Evolutionary conservation across 2,888 invertebrate genomes (phyloP).

Genomic region (Limulus polyphemus): DNA sequence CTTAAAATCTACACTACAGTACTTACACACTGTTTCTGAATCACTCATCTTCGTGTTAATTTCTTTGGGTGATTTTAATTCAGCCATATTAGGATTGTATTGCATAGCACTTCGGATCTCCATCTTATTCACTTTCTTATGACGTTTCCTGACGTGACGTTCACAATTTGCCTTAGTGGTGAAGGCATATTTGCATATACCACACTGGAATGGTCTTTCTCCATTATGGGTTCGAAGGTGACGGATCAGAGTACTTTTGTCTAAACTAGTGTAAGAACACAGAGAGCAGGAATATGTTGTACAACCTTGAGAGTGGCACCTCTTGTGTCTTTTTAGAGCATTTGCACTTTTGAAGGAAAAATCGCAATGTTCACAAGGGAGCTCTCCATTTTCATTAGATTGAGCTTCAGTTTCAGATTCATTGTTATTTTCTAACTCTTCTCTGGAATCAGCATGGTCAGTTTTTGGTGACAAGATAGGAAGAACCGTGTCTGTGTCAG

Average conservation of each 20-base stretch:
- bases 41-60: constrained; percentile 13
- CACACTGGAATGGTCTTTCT: constrained; percentile 85
- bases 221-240: constrained; percentile 92
- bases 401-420: constrained; percentile 9
- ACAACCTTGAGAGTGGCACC: constrained; percentile 34
- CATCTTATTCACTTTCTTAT: constrained; percentile 69
- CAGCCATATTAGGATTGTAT: constrained; percentile 32
- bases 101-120: constrained; percentile 71
- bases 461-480: constrained; percentile 18
- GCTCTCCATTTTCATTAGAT: constrained; percentile 4
- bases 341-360: constrained; percentile 76
- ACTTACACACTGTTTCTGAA: constrained; percentile 38
- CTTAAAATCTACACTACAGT: constrained; percentile 39
- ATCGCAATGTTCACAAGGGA: constrained; percentile 63
- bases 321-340: constrained; percentile 79
- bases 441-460: not conserved
- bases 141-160: constrained; percentile 79
- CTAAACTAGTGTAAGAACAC: constrained; percentile 76
- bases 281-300: constrained; percentile 73
- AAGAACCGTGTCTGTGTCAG: constrained; percentile 29
- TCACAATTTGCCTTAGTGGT: constrained; percentile 97
- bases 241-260: constrained; percentile 78
- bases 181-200: constrained; percentile 89
- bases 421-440: not conserved
- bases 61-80: constrained; percentile 18